phyloP scores from a whole-genome alignment of 1,140 invertebrate genomes.

The Drosophila dunni region DNA sequence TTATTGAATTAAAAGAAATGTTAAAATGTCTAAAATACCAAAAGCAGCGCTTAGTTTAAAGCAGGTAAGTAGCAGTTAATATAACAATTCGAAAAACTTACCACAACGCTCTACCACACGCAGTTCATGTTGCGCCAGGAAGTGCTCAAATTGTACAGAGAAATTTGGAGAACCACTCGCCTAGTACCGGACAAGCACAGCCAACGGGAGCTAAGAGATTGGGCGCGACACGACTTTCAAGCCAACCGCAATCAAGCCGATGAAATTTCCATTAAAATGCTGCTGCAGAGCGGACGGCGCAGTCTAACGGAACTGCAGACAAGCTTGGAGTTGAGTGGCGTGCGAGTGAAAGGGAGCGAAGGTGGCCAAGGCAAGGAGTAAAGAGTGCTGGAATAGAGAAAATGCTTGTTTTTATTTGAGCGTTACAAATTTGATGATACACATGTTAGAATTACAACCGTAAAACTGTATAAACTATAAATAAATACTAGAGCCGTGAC shows the following conservation, averaged over 20 bases:
- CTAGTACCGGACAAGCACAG: conserved; percentile 88
- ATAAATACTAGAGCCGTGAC: conserved; percentile 55
- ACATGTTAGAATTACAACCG: conserved; percentile 21
- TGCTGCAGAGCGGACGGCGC: conserved; percentile 89
- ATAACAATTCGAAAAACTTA: conserved; percentile 52
- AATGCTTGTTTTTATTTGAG: conserved; percentile 66
- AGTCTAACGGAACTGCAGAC: conserved; percentile 88
- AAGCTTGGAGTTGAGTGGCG: conserved; percentile 86
- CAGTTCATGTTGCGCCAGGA: conserved; percentile 91
- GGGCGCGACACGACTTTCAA: conserved; percentile 90
- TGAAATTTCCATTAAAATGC: conserved; percentile 89
- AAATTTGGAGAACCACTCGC: conserved; percentile 88
- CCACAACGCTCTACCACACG: too few relatives aligned
- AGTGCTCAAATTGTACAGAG: conserved; percentile 90
- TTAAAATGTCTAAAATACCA: conserved; percentile 84
- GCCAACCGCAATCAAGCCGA: conserved; percentile 88
- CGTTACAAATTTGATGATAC: conserved; percentile 51
- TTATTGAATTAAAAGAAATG: conserved; percentile 6
- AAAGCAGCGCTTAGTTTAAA: conserved; percentile 86
- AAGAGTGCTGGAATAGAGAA: not conserved
- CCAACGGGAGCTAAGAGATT: conserved; percentile 88
- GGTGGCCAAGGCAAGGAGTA: conserved; percentile 15
- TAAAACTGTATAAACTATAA: conserved; percentile 36
- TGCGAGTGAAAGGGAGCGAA: conserved; percentile 19
- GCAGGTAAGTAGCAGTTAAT: conserved; percentile 76